phyloP scores from a whole-genome alignment of 2,888 invertebrate genomes.

The Sinohyriopsis cumingii region DNA sequence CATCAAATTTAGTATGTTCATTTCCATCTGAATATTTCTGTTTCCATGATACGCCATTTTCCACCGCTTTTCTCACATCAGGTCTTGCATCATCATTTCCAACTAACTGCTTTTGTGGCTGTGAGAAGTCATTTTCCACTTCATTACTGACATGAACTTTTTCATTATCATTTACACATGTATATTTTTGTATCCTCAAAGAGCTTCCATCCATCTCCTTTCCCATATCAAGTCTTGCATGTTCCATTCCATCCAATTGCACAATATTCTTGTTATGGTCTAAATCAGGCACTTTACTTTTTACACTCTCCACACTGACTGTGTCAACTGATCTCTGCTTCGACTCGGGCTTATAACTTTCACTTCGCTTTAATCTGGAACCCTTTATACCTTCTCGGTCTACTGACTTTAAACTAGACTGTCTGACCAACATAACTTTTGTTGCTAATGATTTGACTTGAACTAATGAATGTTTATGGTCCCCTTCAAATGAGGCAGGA shows the following conservation, averaged over 20 bases:
- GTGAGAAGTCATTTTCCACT: no score
- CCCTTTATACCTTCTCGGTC: conserved; percentile 3
- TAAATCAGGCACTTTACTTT: conserved; percentile 3
- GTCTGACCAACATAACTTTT: conserved; percentile 31
- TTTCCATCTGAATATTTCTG: no score
- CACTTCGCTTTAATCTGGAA: conserved; percentile 25
- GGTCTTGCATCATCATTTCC: no score
- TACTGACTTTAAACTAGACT: conserved; percentile 20
- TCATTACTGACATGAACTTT: no score
- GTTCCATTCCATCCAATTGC: no score
- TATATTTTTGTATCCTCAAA: no score
- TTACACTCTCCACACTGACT: neutral
- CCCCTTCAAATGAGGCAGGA: neutral
- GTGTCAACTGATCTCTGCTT: neutral
- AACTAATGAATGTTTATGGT: neutral
- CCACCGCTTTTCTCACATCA: no score
- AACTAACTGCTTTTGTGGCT: no score
- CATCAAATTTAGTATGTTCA: no score
- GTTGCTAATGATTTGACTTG: conserved; percentile 29
- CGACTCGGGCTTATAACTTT: conserved; percentile 25
- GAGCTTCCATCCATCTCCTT: neutral
- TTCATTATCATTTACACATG: no score
- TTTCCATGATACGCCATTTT: no score
- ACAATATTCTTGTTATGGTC: conserved; percentile 14
- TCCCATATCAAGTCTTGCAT: neutral